Evolutionary conservation across 1,140 invertebrate species (phyloP), one percentile per base, ranked within the genome.

Genomic region (Caerostris extrusa): DNA sequence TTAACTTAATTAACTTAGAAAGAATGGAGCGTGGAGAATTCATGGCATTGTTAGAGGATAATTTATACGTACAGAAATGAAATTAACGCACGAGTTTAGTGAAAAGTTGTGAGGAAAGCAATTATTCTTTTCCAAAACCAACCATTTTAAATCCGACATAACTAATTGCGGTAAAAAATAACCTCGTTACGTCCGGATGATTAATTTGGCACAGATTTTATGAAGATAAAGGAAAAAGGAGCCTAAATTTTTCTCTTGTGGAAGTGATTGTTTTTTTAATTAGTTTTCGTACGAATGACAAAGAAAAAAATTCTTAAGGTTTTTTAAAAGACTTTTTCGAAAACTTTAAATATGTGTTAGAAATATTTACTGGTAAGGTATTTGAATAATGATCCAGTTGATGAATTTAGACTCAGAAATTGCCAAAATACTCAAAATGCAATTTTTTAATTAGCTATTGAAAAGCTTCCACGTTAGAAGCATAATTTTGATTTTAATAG

Each of bases 21-120:
- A 77, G 71, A 77, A 77, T 5, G 3, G 10, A 50, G 10, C 34
- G 1, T 8, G 71, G 34, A 77, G 50, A 50, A 17, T 77, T 50
- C 34, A 53, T 53, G 71, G 34, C 50, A 77, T 12, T 77, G 34
- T 77, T 10, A 50, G 34, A 34, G 7, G 6, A 50, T 77, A 50
- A 77, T 34, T 77, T 77, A 77, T 77, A 7, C 71, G 14, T 77
- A 12, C 71, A 77, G 69, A 77, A 77, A 77, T 77, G 34, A 34
- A 77, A 77, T 77, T 77, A 77, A 50, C 34, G 71, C 71, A 0
- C 5, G 7, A 12, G 10, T 12, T 50, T 8, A 77, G 34, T 12
- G 10, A 77, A 77, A 50, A 50, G 34, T 53, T 77, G 7, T 12
- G 53, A 50, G 50, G 34, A 53, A 50, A 50, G 50, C 53, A 77